Evolutionary conservation across 2,797 vertebrate species (phyloP), one percentile per base, ranked within the genome.

Genomic region (Gastrophryne carolinensis): DNA sequence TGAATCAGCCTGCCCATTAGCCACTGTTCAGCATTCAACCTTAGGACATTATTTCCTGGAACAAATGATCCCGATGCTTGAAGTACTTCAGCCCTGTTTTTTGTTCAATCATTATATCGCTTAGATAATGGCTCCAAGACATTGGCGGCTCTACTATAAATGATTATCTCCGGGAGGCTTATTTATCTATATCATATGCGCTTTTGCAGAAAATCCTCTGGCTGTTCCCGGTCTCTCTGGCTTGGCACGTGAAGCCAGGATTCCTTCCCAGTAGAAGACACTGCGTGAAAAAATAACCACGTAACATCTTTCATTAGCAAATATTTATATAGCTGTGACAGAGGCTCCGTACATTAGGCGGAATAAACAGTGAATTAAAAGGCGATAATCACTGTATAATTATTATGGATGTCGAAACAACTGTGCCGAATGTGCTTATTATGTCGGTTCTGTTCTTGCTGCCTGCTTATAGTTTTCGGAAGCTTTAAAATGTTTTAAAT

Each of bases 311-410:
- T 77, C 49, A 77, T 57, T 71, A 49, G 35, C 24, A 71, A 72
- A 77, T 77, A 71, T 77, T 77, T 77, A 65, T 65, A 65, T 67
- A 12, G 19, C 24, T 56, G 13, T 35, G 58, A 70, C 47, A 39
- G 34, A n/a, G 27, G 27, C 50, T 9, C 47, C 17, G 29, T 70
- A n/a, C 8, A 64, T 17, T 21, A 39, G 24, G 50, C 19, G 32
- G 35, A 49, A 71, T 63, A 77, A 77, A 77, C 50, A 64, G 13
- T 27, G 39, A 71, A 64, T 50, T 12, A 49, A 27, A 7, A 26
- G 7, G 9, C 12, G 49, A 21, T 49, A 71, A 77, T 77, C 29
- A 11, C 19, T 32, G 3, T 64, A 49, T 71, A 77, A 77, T 71
- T 34, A 44, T 12, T 2, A 27, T 15, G 32, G 57, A 35, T 35